Evolutionary conservation across 2,113 vertebrate genomes (phyloP), one percentile per base, ranked within the genome.

Genomic region (Upupa epops): DNA sequence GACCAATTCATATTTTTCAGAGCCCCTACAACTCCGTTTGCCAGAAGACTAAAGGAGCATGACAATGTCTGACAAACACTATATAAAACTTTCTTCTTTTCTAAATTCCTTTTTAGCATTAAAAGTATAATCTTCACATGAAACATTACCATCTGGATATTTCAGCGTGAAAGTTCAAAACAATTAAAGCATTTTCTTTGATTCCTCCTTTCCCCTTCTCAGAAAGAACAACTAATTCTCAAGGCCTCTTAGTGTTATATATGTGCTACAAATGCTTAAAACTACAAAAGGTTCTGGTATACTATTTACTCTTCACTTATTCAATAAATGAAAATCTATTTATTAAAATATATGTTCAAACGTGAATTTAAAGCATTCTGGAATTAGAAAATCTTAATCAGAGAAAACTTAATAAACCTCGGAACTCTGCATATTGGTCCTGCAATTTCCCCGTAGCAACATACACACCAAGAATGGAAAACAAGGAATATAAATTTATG

Each of bases 381-480:
- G n/a, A 85, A 83, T 83, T 17, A 69, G 40, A 94, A 91, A 68
- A 83, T 81, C 81, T 84, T 86, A 81, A 80, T 71, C 9, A 13
- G 68, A 56, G 31, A 86, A 70, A 90, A 72, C 28, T 74, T 64
- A 40, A 91, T 69, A 72, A 89, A 61, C 8, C 63, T 65, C 75
- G 40, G 93, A 58, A 90, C 49, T 65, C 70, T 75, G 70, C 61
- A 83, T n/a, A 78, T 86, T 69, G 26, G 25, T 17, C 32, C 61
- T 86, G 58, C 77, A 83, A 54, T 84, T 88, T 86, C 75, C 80
- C 94, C 86, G 32, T 46, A 90, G 82, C 90, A 60, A 61, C 29
- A 25, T 81, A 71, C 55, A 69, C 58, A 81, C 11, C 17, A 22
- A 60, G 49, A 88, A 79, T 31, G 83, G 75, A 86, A 90, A 90